Evolutionary conservation across 2,888 invertebrate species (phyloP).

Genomic region (Eilema caniola): DNA sequence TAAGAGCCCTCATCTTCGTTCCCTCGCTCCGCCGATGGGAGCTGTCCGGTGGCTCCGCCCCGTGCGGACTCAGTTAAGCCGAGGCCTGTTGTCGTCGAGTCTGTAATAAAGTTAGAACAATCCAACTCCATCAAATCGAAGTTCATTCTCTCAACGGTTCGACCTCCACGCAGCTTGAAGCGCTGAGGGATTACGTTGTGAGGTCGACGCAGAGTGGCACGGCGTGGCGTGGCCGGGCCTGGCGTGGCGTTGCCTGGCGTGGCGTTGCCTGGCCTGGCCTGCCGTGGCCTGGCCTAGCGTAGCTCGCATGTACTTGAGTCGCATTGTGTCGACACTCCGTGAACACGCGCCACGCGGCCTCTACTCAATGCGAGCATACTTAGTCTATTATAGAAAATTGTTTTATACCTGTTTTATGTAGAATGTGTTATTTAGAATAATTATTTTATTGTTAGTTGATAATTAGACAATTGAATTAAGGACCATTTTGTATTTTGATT

Average conservation of each 20-base stretch:
- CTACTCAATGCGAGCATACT: no score
- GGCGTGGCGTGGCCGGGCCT: no score
- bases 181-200: background rate
- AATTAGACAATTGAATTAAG: conserved; percentile 1
- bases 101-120: background rate
- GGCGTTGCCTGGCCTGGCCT: no score
- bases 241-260: background rate
- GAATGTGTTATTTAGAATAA: background rate
- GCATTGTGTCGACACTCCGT: no score
- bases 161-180: background rate
- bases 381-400: background rate
- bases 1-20: no score
- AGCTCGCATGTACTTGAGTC: no score
- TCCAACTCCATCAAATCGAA: background rate
- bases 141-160: conserved; percentile 1
- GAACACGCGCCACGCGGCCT: background rate
- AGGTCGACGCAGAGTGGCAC: background rate
- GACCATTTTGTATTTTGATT: background rate
- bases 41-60: no score
- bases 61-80: no score
- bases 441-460: conserved; percentile 7
- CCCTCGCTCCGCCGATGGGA: no score
- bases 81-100: no score
- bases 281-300: no score
- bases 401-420: background rate